These are phyloP conservation scores for Merluccius polli DNA, from an alignment of 2,797 vertebrate genomes.

Conservation along the genomic window DNA sequence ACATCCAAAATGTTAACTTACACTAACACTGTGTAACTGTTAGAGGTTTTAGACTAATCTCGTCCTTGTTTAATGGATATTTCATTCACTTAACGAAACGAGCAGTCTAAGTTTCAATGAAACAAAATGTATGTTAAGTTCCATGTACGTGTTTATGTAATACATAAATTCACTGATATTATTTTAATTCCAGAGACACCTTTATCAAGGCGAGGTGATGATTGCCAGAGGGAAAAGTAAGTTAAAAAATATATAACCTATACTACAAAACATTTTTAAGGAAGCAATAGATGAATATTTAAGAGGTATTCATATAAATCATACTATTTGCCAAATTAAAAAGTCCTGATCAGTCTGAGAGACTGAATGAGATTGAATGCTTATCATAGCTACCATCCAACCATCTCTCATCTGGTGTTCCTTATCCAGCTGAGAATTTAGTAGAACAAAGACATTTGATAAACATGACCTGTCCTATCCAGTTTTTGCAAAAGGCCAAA, in stretches of 20 bases:
- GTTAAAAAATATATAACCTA: neutral
- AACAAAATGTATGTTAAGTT: neutral
- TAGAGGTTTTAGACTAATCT: too few relatives aligned
- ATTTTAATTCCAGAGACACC: neutral
- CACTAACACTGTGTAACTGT: too few relatives aligned
- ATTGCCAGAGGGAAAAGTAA: neutral
- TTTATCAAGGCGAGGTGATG: slow-evolving; percentile 2
- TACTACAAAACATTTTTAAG: neutral
- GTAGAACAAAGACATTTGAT: neutral
- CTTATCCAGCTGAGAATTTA: neutral
- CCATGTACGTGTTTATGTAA: neutral
- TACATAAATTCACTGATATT: neutral
- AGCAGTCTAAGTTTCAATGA: neutral
- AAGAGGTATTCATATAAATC: neutral
- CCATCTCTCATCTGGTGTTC: slow-evolving; percentile 2
- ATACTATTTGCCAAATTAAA: slow-evolving; percentile 1
- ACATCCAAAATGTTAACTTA: too few relatives aligned
- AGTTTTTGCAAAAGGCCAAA: neutral
- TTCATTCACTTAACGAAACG: too few relatives aligned
- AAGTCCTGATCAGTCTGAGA: neutral
- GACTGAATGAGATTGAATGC: neutral
- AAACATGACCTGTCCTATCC: neutral
- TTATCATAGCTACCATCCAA: slow-evolving; percentile 5
- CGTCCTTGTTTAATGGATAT: too few relatives aligned
- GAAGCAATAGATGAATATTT: neutral